Evolutionary conservation across 2,888 invertebrate species (phyloP).

Genomic region (Xylota sylvarum): DNA sequence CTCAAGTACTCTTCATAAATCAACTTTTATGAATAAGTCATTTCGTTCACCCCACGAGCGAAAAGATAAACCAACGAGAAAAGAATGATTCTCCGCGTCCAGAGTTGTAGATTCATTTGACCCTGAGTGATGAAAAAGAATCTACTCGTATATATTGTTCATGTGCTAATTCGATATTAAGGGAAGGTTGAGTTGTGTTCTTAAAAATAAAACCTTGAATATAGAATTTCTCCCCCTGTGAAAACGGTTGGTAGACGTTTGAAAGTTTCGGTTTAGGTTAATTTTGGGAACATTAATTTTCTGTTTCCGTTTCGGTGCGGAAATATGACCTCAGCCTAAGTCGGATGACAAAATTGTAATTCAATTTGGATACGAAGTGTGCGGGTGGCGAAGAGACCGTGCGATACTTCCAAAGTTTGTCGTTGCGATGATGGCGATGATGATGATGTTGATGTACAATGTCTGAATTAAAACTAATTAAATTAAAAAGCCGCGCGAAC

Average conservation of each 20-base stretch:
- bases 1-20: slow-evolving; percentile 44
- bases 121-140: slow-evolving; percentile 40
- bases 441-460: neutral
- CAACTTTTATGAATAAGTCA: slow-evolving; percentile 31
- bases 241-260: slow-evolving; percentile 20
- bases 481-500: neutral
- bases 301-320: slow-evolving; percentile 40
- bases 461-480: slow-evolving; percentile 14
- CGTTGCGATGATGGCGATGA: neutral
- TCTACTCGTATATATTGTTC: neutral
- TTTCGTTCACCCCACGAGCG: slow-evolving; percentile 9
- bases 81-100: slow-evolving; percentile 13
- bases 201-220: slow-evolving; percentile 28
- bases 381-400: neutral
- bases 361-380: slow-evolving; percentile 3
- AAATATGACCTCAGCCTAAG: slow-evolving; percentile 42
- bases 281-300: slow-evolving; percentile 52
- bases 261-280: slow-evolving; percentile 34
- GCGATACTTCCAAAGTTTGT: neutral
- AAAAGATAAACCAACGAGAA: neutral
- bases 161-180: slow-evolving; percentile 12
- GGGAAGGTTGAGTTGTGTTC: slow-evolving; percentile 25
- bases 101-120: slow-evolving; percentile 56
- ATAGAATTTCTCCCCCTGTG: slow-evolving; percentile 27
- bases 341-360: slow-evolving; percentile 24